These are phyloP conservation scores for Caenorhabditis elegans DNA, from an alignment of 1,140 invertebrate species.

Conservation along the genomic window DNA sequence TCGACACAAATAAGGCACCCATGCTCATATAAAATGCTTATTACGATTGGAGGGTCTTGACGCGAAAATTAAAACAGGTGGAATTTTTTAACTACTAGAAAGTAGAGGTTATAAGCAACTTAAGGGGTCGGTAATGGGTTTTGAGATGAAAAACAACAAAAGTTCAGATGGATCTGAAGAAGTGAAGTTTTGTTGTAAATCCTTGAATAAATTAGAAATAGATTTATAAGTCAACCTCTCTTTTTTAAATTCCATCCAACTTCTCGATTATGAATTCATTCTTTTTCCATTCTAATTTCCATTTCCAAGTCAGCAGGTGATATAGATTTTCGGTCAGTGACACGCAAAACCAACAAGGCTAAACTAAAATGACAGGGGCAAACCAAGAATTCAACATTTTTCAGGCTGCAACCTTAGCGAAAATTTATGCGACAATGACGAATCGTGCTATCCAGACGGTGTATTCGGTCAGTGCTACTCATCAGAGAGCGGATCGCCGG, in stretches of 20 bases:
- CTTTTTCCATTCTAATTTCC: no score
- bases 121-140: no score
- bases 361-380: neutral
- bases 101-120: no score
- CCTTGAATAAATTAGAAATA: no score
- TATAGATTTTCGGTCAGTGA: neutral
- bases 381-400: neutral
- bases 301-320: no score
- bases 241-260: no score
- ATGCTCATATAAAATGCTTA: neutral
- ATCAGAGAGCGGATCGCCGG: neutral
- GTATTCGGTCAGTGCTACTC: slow-evolving; percentile 51
- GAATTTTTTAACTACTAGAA: no score
- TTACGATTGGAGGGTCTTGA: neutral
- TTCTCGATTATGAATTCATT: no score
- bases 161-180: no score
- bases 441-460: slow-evolving; percentile 68
- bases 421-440: slow-evolving; percentile 22
- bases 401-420: slow-evolving; percentile 23
- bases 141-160: no score
- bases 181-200: no score
- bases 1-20: neutral
- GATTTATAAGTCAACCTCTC: no score
- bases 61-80: neutral
- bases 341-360: neutral